phyloP scores from a whole-genome alignment of 1,140 invertebrate species.

The Diachasmimorpha longicaudata region DNA sequence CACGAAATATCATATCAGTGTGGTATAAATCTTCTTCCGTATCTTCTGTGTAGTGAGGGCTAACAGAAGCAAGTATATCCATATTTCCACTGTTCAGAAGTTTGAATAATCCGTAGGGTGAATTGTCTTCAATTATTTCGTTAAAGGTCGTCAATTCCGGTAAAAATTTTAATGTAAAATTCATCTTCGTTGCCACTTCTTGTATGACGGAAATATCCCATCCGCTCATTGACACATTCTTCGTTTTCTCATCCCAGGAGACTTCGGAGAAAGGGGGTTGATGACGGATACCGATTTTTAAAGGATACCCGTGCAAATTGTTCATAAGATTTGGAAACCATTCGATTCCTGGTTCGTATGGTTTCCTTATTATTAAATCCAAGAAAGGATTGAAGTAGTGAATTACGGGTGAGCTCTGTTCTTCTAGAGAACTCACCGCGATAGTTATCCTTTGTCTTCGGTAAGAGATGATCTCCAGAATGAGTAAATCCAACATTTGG shows the following conservation, averaged over 20 bases:
- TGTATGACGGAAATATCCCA: constrained; percentile 4
- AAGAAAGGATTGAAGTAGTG: constrained; percentile 28
- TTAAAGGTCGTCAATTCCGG: background rate
- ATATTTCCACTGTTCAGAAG: constrained; percentile 17
- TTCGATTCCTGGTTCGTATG: background rate
- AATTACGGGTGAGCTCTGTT: background rate
- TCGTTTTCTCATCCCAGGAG: background rate
- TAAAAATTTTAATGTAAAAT: constrained; percentile 14
- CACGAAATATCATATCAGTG: background rate
- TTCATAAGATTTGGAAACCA: constrained; percentile 19
- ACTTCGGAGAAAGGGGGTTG: constrained; percentile 14
- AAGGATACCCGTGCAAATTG: constrained; percentile 19
- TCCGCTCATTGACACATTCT: background rate
- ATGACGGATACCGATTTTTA: constrained; percentile 9
- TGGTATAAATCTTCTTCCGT: background rate
- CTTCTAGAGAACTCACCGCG: background rate
- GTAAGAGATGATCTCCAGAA: constrained; percentile 12
- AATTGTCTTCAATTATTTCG: background rate
- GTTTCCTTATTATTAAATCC: background rate
- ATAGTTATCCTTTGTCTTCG: background rate
- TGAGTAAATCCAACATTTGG: constrained; percentile 21
- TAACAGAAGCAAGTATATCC: constrained; percentile 20
- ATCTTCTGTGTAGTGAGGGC: constrained; percentile 21
- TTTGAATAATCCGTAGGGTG: background rate
- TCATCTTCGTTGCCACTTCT: constrained; percentile 8